Base-by-base conservation (phyloP, 1,140 invertebrate species). In the Drosophila miranda region DNA sequence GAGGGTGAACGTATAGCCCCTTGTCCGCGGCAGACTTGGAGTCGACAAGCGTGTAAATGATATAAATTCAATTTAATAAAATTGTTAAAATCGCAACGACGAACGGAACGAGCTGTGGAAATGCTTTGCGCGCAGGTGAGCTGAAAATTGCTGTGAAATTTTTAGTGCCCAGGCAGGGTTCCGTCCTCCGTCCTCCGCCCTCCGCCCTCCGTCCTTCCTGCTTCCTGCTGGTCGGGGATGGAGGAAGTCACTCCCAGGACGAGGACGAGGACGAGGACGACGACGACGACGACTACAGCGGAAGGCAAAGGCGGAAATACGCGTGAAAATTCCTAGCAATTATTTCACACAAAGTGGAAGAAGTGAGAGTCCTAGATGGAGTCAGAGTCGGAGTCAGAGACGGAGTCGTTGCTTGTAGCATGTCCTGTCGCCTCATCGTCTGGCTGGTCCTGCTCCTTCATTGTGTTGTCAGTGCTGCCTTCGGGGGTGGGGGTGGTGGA, bases 21-120 rank as follows among this genome's bases (percentile, higher is more conserved):
- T 16, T 51, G 54, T 48, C 60, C 41, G 11, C 41, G 50, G 62
- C 54, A 75, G 81, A 87, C 78, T 87, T 75, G 75, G 76, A 87
- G 83, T 87, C 82, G 88, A 88, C 88, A 88, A 88, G 88, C 87
- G 88, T 90, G 88, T 90, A 90, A 90, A 90, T 90, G 88, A 89
- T 84, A 90, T 90, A 90, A 90, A 90, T 90, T 90, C 82, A 90
- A 90, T 90, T 90, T 90, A 90, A 90, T 90, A 90, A 90, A 90
- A 90, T 90, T 90, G 88, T 90, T 90, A 90, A 90, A 90, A 90
- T 90, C 83, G 87, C 78, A 88, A 66, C 75, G 78, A 71, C 63
- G 63, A 68, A 69, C 66, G 63, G 44, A 68, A 84, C 73, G 64
- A 87, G 72, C 77, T 86, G 77, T 81, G 81, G 59, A 71, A 87